phyloP scores from a whole-genome alignment of 1,140 invertebrate species.

The Lepidostoma basale region DNA sequence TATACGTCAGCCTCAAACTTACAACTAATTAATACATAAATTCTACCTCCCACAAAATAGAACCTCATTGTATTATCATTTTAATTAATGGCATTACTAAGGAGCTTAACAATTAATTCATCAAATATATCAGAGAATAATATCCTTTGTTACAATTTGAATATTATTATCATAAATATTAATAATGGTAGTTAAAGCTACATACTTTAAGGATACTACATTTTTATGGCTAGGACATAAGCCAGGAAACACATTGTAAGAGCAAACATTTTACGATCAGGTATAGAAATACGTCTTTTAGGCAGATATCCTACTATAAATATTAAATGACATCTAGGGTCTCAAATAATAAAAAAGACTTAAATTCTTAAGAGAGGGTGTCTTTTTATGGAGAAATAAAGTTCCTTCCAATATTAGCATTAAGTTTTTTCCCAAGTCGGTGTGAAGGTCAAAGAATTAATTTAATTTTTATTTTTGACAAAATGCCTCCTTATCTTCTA shows the following conservation, averaged over 20 bases:
- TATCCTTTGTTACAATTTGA: not conserved
- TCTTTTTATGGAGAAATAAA: not conserved
- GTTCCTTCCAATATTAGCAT: not conserved
- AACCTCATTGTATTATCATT: not conserved
- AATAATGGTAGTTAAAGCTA: not conserved
- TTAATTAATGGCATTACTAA: not conserved
- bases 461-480: too few species aligned
- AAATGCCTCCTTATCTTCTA: too few species aligned
- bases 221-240: not conserved
- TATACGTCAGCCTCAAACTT: not conserved
- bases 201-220: not conserved
- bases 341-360: slow-evolving; percentile 5
- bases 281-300: not conserved
- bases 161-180: not conserved
- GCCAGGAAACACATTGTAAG: slow-evolving; percentile 1
- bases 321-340: slow-evolving; percentile 8
- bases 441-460: too few species aligned
- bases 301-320: not conserved
- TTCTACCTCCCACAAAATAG: not conserved
- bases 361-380: not conserved
- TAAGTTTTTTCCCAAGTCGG: too few species aligned
- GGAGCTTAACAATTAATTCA: not conserved
- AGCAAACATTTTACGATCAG: not conserved
- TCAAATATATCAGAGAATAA: not conserved
- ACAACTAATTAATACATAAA: not conserved